These are phyloP conservation scores for Heliopora coerulea DNA, from an alignment of 92 coral and sea anemone genomes.

Conservation along the genomic window DNA sequence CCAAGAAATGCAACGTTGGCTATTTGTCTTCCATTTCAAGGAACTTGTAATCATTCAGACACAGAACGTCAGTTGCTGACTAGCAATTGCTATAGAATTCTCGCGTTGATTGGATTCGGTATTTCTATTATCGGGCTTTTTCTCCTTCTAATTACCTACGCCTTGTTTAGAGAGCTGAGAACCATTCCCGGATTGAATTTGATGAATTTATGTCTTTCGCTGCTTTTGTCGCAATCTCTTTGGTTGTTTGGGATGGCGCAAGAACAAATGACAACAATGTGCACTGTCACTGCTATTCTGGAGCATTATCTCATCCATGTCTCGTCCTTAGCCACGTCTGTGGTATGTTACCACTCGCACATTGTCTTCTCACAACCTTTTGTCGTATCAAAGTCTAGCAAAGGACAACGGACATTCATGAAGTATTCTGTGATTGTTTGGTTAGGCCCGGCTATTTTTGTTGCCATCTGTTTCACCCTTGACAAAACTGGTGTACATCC, in stretches of 20 bases:
- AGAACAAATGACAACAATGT: background rate
- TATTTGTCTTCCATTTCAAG: background rate
- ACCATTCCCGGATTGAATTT: conserved; percentile 48
- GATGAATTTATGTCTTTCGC: conserved; percentile 20
- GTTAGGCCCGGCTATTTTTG: conserved; percentile 57
- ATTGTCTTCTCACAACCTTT: conserved; percentile 37
- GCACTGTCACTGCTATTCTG: conserved; percentile 13
- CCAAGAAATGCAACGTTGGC: background rate
- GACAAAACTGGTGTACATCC: conserved; percentile 53
- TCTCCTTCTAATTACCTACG: conserved; percentile 35
- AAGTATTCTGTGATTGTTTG: conserved; percentile 57
- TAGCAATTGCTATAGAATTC: background rate
- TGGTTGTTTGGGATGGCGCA: background rate
- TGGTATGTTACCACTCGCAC: conserved; percentile 44
- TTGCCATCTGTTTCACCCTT: conserved; percentile 46
- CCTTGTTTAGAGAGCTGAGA: conserved; percentile 35
- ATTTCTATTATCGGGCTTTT: conserved; percentile 34
- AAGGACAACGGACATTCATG: conserved; percentile 1
- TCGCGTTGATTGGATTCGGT: conserved; percentile 32
- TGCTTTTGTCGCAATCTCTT: background rate
- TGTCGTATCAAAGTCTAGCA: background rate
- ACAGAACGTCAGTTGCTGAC: background rate
- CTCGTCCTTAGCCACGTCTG: conserved; percentile 33
- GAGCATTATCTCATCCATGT: conserved; percentile 40
- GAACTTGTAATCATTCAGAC: background rate